Percentiles rank a stretch among this genome's conserved stretches.
Conservation (phyloP, 2,797 vertebrate genomes). For the Pagetopsis macropterus region DNA sequence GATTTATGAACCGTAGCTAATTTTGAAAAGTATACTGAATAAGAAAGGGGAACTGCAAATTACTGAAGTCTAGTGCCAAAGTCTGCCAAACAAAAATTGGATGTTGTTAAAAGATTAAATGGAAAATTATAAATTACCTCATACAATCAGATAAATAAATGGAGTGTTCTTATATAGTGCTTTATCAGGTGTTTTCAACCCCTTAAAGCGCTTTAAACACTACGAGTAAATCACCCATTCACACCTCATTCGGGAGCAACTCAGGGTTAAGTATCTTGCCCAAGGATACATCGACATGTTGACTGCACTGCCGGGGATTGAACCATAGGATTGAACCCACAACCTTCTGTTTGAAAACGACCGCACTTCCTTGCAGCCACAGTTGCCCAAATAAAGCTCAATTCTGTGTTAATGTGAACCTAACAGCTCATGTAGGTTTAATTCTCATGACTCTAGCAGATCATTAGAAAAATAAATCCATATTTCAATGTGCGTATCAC, state of each 20-base stretch:
- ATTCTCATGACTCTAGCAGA: background rate
- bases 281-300: too few species aligned
- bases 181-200: too few species aligned
- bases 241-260: too few species aligned
- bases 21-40: background rate
- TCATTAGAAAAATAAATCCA: background rate
- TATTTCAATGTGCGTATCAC: constrained; percentile 2
- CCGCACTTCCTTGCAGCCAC: too few species aligned
- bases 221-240: too few species aligned
- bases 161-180: too few species aligned
- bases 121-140: background rate
- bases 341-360: too few species aligned
- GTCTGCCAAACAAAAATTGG: background rate
- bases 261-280: too few species aligned
- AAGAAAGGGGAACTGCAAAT: background rate
- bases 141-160: background rate
- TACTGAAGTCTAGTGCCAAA: background rate
- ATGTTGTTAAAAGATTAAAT: background rate
- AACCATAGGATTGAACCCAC: too few species aligned
- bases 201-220: too few species aligned
- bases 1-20: background rate
- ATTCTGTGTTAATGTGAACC: too few species aligned
- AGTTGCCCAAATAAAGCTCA: background rate
- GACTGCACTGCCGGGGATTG: too few species aligned
- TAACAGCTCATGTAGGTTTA: background rate